These are phyloP conservation scores for Protobothrops flavoviridis DNA, from an alignment of 2,113 vertebrate species.

Conservation along the genomic window DNA sequence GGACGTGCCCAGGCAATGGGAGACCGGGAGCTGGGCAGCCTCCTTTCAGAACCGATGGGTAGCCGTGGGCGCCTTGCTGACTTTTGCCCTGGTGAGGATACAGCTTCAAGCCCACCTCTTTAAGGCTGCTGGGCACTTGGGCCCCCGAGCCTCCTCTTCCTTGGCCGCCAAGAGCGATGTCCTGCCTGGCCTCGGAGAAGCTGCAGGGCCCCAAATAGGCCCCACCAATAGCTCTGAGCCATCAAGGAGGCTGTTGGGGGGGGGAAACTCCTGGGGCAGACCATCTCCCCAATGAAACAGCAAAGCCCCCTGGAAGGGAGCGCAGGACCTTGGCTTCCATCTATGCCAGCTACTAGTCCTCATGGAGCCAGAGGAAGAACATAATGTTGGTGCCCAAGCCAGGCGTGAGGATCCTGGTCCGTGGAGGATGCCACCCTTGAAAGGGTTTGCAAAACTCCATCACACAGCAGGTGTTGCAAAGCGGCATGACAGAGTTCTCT, in stretches of 20 bases:
- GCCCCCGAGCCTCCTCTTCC: conserved; percentile 25
- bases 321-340: not conserved
- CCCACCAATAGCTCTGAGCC: not conserved
- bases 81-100: not conserved
- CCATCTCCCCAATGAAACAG: not conserved
- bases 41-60: conserved; percentile 7
- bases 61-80: not conserved
- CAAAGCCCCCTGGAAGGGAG: not conserved
- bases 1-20: conserved; percentile 5
- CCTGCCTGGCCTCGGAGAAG: not conserved
- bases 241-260: not conserved
- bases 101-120: not conserved
- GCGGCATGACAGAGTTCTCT: not conserved
- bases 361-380: not conserved
- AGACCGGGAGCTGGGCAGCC: not conserved
- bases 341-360: not conserved
- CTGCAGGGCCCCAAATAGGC: not conserved
- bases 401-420: not conserved
- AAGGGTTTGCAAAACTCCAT: not conserved
- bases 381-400: not conserved
- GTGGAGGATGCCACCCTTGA: not conserved
- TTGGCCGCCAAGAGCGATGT: conserved; percentile 18
- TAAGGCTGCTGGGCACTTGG: conserved; percentile 37
- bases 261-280: accelerated
- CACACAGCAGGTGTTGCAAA: not conserved